Conservation (phyloP, 2,888 invertebrate species). For the Calliscelio sp. region DNA sequence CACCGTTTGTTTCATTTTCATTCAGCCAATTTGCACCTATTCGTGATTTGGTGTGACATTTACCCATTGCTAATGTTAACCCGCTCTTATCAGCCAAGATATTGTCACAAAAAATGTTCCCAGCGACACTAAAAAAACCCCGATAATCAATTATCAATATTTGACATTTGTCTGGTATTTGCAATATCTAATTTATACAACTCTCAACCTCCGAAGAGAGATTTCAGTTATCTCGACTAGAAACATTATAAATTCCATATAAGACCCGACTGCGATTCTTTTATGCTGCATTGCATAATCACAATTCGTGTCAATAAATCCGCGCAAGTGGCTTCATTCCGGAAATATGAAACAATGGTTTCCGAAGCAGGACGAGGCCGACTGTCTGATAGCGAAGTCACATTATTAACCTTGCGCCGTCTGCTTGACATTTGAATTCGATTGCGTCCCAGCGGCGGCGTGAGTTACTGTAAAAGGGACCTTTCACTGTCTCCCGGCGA, state of each 20-base stretch:
- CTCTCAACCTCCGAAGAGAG: background rate
- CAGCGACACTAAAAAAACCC: no score
- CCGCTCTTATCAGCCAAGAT: no score
- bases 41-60: background rate
- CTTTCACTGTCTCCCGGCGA: conserved; percentile 66
- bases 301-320: conserved; percentile 36
- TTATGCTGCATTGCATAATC: conserved; percentile 29
- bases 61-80: background rate
- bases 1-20: background rate
- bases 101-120: no score
- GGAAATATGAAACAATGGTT: conserved; percentile 62
- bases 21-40: background rate
- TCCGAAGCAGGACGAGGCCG: conserved; percentile 55
- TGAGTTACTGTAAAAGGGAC: conserved; percentile 67
- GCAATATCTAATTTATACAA: conserved; percentile 41
- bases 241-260: conserved; percentile 23
- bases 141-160: conserved; percentile 46
- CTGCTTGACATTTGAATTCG: conserved; percentile 70
- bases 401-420: conserved; percentile 70
- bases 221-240: conserved; percentile 31
- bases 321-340: conserved; percentile 31
- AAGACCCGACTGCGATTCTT: conserved; percentile 5
- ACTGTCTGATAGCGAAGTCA: conserved; percentile 47
- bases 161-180: conserved; percentile 65
- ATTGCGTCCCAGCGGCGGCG: conserved; percentile 46